Evolutionary conservation across 2,797 vertebrate species (phyloP), one percentile per base, ranked within the genome.

Genomic region (Knipowitschia caucasica): DNA sequence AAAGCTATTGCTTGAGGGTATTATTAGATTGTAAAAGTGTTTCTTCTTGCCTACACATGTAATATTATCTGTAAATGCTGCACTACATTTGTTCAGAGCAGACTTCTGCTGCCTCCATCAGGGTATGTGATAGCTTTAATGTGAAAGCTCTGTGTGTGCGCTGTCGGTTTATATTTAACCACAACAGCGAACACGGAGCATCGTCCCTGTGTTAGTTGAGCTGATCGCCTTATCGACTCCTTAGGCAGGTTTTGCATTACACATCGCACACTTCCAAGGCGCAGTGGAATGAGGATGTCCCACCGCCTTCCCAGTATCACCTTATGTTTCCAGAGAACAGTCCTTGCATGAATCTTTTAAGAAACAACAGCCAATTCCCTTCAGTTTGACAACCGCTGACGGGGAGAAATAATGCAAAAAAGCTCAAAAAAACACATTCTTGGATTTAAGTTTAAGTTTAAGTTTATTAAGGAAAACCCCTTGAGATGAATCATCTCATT

Each of bases 161-260:
- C 27, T 44, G 38, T 50, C 11, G 43, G 44, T 49, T 40, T 56
- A 26, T 35, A 57, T 56, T 59, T 52, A 53, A 57, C 36, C 59
- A 65, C 53, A 55, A 34, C 35, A 54, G 33, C 45, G 56, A 56
- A 36, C 57, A 52, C 31, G 58, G 18, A 3, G 4, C 29, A 38
- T 53, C 21, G 52, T 44, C 46, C 36, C 31, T 46, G 25, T 49
- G 56, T 30, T 40, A 20, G 45, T 59, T 30, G 12, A 60, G 52
- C 40, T 63, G 46, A 75, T 59, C 69, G 59, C 50, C 26, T 68
- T 62, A 74, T 73, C 0, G n/a, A 74, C 51, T 38, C 21, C 21
- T 26, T 0, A n/a, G 17, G 39, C 46, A 61, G 55, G 47, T 56
- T 50, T 67, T 58, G 53, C 26, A 50, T 69, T 66, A 73, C 55